Conservation (phyloP, 35 echinoderm and acorn worm species). For the Ophiothrix spiculata region DNA sequence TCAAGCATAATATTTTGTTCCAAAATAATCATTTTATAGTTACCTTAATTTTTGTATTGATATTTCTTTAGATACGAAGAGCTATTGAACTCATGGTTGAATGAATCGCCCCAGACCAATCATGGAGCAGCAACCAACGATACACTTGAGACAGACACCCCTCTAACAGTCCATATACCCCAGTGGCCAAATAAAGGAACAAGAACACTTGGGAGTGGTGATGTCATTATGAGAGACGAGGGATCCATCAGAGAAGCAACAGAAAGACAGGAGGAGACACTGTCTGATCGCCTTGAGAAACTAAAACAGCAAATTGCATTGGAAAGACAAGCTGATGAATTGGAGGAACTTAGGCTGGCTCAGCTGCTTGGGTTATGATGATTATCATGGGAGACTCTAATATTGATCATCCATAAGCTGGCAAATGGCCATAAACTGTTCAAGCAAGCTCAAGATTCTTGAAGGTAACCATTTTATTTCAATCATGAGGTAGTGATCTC, state of each 20-base stretch:
- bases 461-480: no score
- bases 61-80: neutral
- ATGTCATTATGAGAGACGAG: neutral
- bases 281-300: neutral
- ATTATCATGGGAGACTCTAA: no score
- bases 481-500: no score
- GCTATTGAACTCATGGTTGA: neutral
- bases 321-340: neutral
- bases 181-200: neutral
- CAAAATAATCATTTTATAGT: neutral
- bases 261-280: neutral
- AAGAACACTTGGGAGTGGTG: neutral
- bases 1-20: neutral
- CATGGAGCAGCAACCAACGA: neutral
- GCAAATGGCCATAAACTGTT: no score
- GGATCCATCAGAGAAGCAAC: neutral
- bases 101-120: neutral
- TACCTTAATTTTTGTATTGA: neutral
- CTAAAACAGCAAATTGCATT: neutral
- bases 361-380: constrained; percentile 1
- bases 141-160: neutral
- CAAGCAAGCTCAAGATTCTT: no score
- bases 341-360: constrained; percentile 7
- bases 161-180: neutral
- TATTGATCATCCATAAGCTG: no score